These are phyloP conservation scores for Haemorhous mexicanus DNA, from an alignment of 2,113 vertebrate genomes.

Conservation along the genomic window DNA sequence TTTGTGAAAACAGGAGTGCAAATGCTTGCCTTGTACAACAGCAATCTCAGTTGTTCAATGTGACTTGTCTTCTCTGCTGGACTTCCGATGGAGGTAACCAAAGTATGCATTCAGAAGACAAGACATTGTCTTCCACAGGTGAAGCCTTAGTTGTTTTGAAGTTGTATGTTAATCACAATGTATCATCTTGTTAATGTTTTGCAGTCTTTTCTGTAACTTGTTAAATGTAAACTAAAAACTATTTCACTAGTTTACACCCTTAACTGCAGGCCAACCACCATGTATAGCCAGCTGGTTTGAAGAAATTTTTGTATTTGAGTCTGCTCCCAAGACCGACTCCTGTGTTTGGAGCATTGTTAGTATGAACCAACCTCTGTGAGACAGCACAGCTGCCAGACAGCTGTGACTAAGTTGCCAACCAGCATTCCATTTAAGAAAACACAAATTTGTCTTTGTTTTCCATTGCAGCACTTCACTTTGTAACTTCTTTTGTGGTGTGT, in stretches of 20 bases:
- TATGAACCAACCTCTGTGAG: not conserved
- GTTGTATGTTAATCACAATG: accelerated
- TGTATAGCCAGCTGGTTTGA: not conserved
- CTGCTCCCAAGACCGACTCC: not conserved
- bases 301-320: not conserved
- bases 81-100: not conserved
- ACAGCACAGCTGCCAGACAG: not conserved
- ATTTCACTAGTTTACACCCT: not conserved
- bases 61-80: not conserved
- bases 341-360: not conserved
- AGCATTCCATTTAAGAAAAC: not conserved
- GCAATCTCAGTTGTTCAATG: not conserved
- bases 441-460: not conserved
- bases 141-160: not conserved
- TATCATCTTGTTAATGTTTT: not conserved
- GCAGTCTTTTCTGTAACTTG: not conserved
- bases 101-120: not conserved
- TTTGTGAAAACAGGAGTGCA: not conserved
- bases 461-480: not conserved
- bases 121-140: not conserved
- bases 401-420: not conserved
- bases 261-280: not conserved
- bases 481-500: not conserved
- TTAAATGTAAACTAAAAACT: not conserved
- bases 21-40: not conserved